Percentiles rank a stretch among this genome's conserved stretches.
These are phyloP conservation scores for Phalacrocorax carbo DNA, from an alignment of 2,113 vertebrate species.

Conservation along the genomic window DNA sequence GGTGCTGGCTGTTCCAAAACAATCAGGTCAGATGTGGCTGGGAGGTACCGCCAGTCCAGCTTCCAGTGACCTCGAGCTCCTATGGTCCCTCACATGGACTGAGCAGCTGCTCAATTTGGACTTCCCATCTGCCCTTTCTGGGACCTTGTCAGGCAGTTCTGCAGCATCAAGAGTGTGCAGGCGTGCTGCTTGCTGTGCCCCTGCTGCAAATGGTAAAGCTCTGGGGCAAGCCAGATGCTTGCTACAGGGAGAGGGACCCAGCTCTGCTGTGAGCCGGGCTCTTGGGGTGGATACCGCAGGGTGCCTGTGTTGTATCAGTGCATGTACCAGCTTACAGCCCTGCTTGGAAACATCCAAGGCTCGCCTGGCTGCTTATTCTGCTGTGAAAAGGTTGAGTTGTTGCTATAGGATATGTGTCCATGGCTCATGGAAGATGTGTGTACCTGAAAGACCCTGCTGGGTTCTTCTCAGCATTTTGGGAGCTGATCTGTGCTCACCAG, in stretches of 20 bases:
- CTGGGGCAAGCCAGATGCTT: background rate
- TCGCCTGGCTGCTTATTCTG: background rate
- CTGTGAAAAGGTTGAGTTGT: background rate
- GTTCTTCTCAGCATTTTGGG: background rate
- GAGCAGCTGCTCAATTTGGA: background rate
- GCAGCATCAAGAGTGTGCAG: rapidly evolving
- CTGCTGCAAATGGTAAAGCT: background rate
- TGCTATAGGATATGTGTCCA: background rate
- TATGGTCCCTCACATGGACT: rapidly evolving
- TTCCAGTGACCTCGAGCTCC: background rate
- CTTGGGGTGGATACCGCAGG: background rate
- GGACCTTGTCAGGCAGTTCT: background rate
- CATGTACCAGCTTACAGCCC: background rate
- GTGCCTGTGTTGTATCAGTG: background rate
- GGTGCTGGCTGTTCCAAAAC: background rate
- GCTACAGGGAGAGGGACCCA: background rate
- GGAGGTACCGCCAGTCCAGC: background rate
- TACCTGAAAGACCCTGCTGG: background rate
- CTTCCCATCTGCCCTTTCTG: background rate
- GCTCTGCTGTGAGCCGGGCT: background rate
- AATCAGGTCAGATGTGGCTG: background rate
- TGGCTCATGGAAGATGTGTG: background rate
- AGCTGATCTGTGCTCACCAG: background rate
- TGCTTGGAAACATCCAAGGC: background rate
- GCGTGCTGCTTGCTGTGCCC: background rate